A percentile compares a stretch with the other conserved stretches of the same genome.
Evolutionary conservation across 2,888 invertebrate genomes (phyloP).

Genomic region (Tenthredo livida): DNA sequence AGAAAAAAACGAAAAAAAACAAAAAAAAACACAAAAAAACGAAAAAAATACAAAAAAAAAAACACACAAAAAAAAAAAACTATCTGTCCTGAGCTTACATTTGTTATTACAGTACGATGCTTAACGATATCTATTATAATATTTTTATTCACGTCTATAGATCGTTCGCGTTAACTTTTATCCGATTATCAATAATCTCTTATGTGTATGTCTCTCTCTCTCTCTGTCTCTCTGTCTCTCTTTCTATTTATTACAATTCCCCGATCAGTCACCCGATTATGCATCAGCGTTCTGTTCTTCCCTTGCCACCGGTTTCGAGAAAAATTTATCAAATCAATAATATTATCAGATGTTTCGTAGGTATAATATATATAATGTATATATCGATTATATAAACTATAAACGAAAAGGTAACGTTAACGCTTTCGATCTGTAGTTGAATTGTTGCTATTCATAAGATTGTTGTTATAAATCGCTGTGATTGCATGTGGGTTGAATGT

Average conservation of each 20-base stretch:
- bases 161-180: slow-evolving; percentile 70
- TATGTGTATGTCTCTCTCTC: too few species aligned
- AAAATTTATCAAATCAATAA: not conserved
- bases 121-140: slow-evolving; percentile 75
- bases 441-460: slow-evolving; percentile 78
- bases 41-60: slow-evolving; percentile 55
- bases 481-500: slow-evolving; percentile 64
- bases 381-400: not conserved
- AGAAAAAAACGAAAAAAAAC: slow-evolving; percentile 55
- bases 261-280: not conserved
- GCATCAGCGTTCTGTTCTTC: not conserved
- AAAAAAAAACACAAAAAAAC: slow-evolving; percentile 59
- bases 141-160: slow-evolving; percentile 76
- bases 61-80: slow-evolving; percentile 57
- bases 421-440: slow-evolving; percentile 72
- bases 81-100: slow-evolving; percentile 77
- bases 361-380: not conserved
- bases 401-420: slow-evolving; percentile 62
- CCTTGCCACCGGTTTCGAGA: not conserved
- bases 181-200: slow-evolving; percentile 31
- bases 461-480: slow-evolving; percentile 76
- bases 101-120: slow-evolving; percentile 76
- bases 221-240: too few species aligned
- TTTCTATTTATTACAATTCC: not conserved
- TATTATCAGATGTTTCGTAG: not conserved